Percentiles rank a stretch among this genome's conserved stretches.
These are phyloP conservation scores for Sylvicola fuscatus DNA, from an alignment of 2,888 invertebrate genomes.

Conservation along the genomic window DNA sequence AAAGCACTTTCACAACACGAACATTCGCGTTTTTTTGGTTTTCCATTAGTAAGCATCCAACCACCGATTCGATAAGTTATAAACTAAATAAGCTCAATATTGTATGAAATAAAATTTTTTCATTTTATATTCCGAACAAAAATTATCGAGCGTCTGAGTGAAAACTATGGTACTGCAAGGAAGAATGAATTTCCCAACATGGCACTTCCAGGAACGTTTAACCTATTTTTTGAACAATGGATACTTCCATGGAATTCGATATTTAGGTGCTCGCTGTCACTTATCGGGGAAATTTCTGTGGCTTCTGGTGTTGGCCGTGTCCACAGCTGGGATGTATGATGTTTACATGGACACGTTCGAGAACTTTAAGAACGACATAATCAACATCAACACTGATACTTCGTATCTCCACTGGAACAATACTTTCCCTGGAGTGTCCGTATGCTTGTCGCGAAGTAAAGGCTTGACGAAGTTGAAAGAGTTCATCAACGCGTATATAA, in stretches of 20 bases:
- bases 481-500: too few species aligned
- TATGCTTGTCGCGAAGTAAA: conserved; percentile 3
- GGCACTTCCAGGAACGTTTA: conserved; percentile 3
- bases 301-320: conserved; percentile 3
- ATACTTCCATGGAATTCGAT: conserved; percentile 6
- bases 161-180: too few species aligned
- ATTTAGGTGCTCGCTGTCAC: conserved; percentile 5
- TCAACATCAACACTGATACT: conserved; percentile 7
- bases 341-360: conserved; percentile 5
- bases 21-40: too few species aligned
- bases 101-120: too few species aligned
- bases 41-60: too few species aligned
- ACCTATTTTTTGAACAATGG: conserved; percentile 7
- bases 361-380: conserved; percentile 3
- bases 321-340: conserved; percentile 4
- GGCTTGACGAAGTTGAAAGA: neutral
- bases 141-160: too few species aligned
- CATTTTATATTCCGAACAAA: too few species aligned
- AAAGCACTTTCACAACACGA: too few species aligned
- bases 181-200: too few species aligned
- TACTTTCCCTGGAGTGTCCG: conserved; percentile 7
- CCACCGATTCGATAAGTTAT: too few species aligned
- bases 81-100: too few species aligned
- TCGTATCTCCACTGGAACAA: conserved; percentile 6
- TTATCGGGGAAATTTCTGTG: conserved; percentile 6